Conservation (phyloP, 1,140 invertebrate species). For the Leptoteleia sp. region DNA sequence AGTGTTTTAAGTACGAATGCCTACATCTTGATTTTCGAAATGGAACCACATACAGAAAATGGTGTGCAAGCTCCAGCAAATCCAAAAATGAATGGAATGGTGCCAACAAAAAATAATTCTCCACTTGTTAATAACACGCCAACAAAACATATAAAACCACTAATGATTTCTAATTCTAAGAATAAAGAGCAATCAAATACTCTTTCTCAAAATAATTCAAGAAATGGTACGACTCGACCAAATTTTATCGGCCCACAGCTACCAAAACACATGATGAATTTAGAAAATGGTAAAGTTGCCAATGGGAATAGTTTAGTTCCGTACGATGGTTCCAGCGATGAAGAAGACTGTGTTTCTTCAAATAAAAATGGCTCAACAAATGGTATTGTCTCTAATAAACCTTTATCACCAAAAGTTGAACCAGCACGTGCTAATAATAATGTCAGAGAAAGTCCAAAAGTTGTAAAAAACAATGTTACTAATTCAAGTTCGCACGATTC, state of each 20-base stretch:
- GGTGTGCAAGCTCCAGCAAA: constrained; percentile 67
- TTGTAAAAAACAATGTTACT: constrained; percentile 39
- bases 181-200: constrained; percentile 28
- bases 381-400: constrained; percentile 23
- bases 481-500: constrained; percentile 30
- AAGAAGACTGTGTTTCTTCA: constrained; percentile 69
- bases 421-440: constrained; percentile 29
- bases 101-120: constrained; percentile 60
- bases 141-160: constrained; percentile 67
- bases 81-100: constrained; percentile 69
- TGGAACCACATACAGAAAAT: constrained; percentile 81
- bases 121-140: constrained; percentile 46
- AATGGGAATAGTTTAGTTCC: constrained; percentile 77
- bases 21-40: constrained; percentile 95
- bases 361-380: constrained; percentile 19
- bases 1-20: constrained; percentile 90
- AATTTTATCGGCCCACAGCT: constrained; percentile 75
- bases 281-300: constrained; percentile 74
- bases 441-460: constrained; percentile 63
- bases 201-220: constrained; percentile 48
- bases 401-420: constrained; percentile 41
- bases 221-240: constrained; percentile 49
- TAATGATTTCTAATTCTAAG: constrained; percentile 44
- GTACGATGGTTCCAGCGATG: constrained; percentile 79
- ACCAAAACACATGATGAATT: constrained; percentile 70